Evolutionary conservation across 2,113 vertebrate genomes (phyloP).

Genomic region (Osmerus mordax): DNA sequence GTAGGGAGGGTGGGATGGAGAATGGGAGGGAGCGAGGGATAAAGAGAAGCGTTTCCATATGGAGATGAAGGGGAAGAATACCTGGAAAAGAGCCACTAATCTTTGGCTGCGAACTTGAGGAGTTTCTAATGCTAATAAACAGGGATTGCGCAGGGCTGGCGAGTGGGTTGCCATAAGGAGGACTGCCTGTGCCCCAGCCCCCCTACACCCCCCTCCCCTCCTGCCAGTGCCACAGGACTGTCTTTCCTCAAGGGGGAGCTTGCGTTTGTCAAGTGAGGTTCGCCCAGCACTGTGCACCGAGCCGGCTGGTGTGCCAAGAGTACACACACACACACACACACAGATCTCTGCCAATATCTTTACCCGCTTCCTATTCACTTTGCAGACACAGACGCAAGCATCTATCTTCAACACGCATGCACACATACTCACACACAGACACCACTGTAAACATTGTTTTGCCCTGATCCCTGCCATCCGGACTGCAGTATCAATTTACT

Average conservation of each 20-base stretch:
- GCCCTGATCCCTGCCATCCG: too few species aligned
- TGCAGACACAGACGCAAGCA: background rate
- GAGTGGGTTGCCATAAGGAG: slow-evolving; percentile 34
- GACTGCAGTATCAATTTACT: too few species aligned
- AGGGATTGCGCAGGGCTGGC: slow-evolving; percentile 12
- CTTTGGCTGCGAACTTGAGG: slow-evolving; percentile 60
- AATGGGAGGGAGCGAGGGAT: slow-evolving; percentile 41
- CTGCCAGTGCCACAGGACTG: slow-evolving; percentile 21
- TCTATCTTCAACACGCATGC: background rate
- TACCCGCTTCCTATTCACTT: background rate
- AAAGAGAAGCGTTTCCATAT: slow-evolving; percentile 68
- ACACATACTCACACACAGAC: background rate
- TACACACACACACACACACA: slow-evolving; percentile 8
- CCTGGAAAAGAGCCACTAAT: slow-evolving; percentile 68
- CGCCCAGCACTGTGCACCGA: slow-evolving; percentile 42
- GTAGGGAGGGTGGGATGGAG: slow-evolving; percentile 12
- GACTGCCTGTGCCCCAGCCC: slow-evolving; percentile 35
- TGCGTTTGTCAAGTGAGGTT: slow-evolving; percentile 44
- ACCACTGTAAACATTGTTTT: background rate
- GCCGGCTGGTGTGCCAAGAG: slow-evolving; percentile 30
- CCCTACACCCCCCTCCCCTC: background rate
- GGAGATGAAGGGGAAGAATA: slow-evolving; percentile 60
- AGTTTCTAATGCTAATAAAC: slow-evolving; percentile 58
- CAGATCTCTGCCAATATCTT: slow-evolving; percentile 4
- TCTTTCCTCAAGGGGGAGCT: slow-evolving; percentile 49